Evolutionary conservation across 2,888 invertebrate genomes (phyloP).

Genomic region (Epicampocera succincta): DNA sequence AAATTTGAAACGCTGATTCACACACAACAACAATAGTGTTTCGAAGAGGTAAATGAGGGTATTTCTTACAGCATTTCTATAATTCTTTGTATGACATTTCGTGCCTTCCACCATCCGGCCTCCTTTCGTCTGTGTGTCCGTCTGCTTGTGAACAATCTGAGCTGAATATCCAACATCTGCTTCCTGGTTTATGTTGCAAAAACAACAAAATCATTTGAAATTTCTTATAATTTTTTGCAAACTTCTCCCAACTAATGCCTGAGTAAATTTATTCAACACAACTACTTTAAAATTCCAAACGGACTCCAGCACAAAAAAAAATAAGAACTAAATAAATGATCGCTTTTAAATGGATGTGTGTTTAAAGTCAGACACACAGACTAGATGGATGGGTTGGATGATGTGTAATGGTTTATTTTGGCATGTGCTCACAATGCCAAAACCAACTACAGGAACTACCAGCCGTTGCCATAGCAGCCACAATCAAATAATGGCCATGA

Average conservation of each 20-base stretch:
- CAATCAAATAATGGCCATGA: constrained; percentile 19
- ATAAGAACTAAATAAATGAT: constrained; percentile 60
- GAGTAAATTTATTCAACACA: constrained; percentile 44
- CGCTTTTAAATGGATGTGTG: constrained; percentile 59
- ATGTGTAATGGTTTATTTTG: constrained; percentile 65
- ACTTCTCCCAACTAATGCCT: constrained; percentile 24
- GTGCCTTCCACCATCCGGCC: not conserved
- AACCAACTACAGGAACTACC: constrained; percentile 15
- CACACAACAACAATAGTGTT: constrained; percentile 11
- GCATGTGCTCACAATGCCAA: constrained; percentile 61
- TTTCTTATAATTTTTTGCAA: constrained; percentile 36
- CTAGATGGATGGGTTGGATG: constrained; percentile 50
- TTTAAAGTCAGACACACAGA: constrained; percentile 52
- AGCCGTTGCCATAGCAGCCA: not conserved
- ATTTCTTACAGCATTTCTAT: too few species aligned
- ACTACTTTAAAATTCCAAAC: constrained; percentile 40
- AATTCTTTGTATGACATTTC: too few species aligned
- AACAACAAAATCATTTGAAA: constrained; percentile 19
- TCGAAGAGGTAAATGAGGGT: too few species aligned
- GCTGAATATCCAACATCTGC: constrained; percentile 66
- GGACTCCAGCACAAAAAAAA: not conserved
- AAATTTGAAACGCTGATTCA: constrained; percentile 30
- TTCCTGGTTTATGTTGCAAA: constrained; percentile 60
- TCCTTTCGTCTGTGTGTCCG: not conserved
- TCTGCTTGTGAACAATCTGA: constrained; percentile 10